These are phyloP conservation scores for Dione vanillae DNA, from an alignment of 2,888 invertebrate genomes.

Conservation along the genomic window DNA sequence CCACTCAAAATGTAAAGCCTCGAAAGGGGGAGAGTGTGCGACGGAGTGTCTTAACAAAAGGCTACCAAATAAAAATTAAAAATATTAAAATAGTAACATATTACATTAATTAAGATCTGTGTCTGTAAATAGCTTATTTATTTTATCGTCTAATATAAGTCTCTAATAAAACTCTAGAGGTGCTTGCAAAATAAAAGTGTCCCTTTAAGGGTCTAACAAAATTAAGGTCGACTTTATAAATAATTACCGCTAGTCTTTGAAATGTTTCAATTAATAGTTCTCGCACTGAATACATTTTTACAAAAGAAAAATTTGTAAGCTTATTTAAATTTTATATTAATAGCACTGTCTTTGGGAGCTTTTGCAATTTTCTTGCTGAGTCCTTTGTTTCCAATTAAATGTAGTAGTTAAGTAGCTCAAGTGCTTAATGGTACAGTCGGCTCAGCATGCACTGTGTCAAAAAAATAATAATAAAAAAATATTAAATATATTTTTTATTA, in stretches of 20 bases:
- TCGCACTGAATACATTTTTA: not conserved
- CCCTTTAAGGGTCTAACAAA: slow-evolving; percentile 6
- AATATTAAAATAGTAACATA: not conserved
- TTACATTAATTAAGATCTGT: not conserved
- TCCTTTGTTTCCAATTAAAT: not conserved
- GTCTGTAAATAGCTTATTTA: not conserved
- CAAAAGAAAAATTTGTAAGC: not conserved
- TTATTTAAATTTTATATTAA: slow-evolving; percentile 9
- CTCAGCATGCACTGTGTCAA: not conserved
- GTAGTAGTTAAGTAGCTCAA: slow-evolving; percentile 5
- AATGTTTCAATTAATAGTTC: slow-evolving; percentile 27
- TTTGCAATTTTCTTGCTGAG: slow-evolving; percentile 3
- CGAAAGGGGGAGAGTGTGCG: not conserved
- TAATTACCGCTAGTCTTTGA: slow-evolving; percentile 11
- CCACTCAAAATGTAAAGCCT: not conserved
- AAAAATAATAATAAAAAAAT: not conserved
- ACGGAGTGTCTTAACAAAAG: not conserved
- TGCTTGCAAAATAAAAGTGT: slow-evolving; percentile 6
- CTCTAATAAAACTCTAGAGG: not conserved
- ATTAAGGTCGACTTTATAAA: slow-evolving; percentile 10
- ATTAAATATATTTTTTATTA: too few relatives aligned
- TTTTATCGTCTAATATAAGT: not conserved
- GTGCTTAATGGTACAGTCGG: slow-evolving; percentile 1
- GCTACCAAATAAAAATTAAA: too few relatives aligned
- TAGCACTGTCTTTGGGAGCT: slow-evolving; percentile 7